Evolutionary conservation across 2,888 invertebrate genomes (phyloP).

Genomic region (Ormyrus nitidulus): DNA sequence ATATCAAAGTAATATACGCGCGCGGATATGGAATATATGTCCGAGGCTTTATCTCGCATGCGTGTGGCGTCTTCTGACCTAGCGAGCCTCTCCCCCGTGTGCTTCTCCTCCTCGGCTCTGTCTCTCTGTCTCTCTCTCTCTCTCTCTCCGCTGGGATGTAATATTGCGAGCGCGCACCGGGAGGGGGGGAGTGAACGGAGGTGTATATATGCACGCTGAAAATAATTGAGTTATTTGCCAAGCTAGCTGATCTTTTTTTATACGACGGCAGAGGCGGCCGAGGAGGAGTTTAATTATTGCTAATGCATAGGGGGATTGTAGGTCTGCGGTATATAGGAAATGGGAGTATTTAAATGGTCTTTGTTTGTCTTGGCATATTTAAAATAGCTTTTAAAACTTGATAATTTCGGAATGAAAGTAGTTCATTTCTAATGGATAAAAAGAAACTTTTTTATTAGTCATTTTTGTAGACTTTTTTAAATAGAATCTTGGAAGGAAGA

Average conservation of each 20-base stretch:
- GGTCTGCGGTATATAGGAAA: too few relatives aligned
- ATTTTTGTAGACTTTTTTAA: too few relatives aligned
- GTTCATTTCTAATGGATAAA: too few relatives aligned
- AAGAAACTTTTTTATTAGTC: too few relatives aligned
- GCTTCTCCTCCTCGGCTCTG: background rate
- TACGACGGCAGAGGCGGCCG: background rate
- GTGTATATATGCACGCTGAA: background rate
- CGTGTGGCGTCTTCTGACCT: slow-evolving; percentile 66
- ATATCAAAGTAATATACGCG: slow-evolving; percentile 53
- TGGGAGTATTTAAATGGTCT: too few relatives aligned
- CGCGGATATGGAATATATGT: slow-evolving; percentile 53
- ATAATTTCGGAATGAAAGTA: too few relatives aligned
- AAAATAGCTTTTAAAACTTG: too few relatives aligned
- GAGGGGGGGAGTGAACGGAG: background rate
- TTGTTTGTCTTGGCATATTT: too few relatives aligned
- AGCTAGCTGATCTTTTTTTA: background rate
- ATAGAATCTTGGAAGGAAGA: too few relatives aligned
- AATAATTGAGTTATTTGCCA: slow-evolving; percentile 47
- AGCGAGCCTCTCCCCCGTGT: slow-evolving; percentile 65
- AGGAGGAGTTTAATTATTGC: background rate
- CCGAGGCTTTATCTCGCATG: slow-evolving; percentile 66
- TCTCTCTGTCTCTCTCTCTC: slow-evolving; percentile 32
- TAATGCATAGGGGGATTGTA: too few relatives aligned
- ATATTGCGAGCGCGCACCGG: too few relatives aligned
- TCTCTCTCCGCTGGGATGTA: background rate